Base-by-base conservation (phyloP, 2,113 vertebrate species). In the Apteryx mantelli region DNA sequence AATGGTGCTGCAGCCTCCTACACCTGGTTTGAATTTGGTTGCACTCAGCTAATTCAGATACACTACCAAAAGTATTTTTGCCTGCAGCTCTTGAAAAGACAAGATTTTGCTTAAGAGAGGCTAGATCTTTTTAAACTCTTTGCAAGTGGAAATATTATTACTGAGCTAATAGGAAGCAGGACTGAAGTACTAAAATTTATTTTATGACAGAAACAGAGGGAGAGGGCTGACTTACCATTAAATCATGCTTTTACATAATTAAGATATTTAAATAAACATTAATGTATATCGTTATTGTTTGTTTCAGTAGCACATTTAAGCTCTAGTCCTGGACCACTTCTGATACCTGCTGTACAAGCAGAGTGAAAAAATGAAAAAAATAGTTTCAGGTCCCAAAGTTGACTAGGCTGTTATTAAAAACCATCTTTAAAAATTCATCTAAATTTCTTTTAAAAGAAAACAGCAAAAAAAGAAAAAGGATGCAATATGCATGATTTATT, bases 11-110 rank as follows among this genome's bases (percentile, higher is more conserved):
- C 65, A 84, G 25, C 15, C 32, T 95, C 48, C 30, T 80, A 70
- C 88, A 97, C 55, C 69, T 96, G 91, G 53, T 96, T 97, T 95
- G 58, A 92, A 95, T 97, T 97, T 94, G 78, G 25, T 48, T 92
- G 11, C 11, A 11, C 3, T 90, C 44, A 40, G 21, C 34, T 86
- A 71, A 80, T 90, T 93, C 40, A 93, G 61, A 94, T 79, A 38
- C 3, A 18, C 9, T 53, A 52, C 25, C 48, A 44, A 73, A 91
- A 78, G 2, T 55, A 63, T 78, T 94, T 87, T 21, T 81, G 26
- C n/a, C 13, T 52, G n/a, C 64, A 56, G 26, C 13, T 38, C 32
- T 77, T 2, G 2, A 71, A 74, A 82, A 86, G 11, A 16, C 24
- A 68, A 6, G 40, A 38, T 34, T 19, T 83, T 91, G 8, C 8